phyloP scores from a whole-genome alignment of 2,888 invertebrate species.

The Microchrysa polita region DNA sequence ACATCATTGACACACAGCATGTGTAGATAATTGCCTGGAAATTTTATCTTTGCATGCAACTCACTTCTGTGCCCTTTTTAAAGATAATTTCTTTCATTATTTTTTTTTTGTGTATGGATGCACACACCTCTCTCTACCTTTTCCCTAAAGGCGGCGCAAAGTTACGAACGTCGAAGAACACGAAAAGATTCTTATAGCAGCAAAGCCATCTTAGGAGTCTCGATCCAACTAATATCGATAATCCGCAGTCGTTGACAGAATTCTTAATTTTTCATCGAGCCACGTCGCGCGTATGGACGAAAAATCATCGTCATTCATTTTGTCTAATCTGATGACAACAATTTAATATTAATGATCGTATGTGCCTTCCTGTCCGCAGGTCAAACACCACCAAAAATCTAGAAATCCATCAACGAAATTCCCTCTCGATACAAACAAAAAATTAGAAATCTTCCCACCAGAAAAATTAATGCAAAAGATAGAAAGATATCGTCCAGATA shows the following conservation, averaged over 20 bases:
- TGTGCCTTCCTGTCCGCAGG: background rate
- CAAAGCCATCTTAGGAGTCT: background rate
- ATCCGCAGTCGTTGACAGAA: slow-evolving; percentile 30
- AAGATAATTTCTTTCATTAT: background rate
- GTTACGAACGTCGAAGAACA: background rate
- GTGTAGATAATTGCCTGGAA: background rate
- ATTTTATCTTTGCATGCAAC: slow-evolving; percentile 35
- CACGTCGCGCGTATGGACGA: background rate
- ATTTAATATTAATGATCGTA: slow-evolving; percentile 35
- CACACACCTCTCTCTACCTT: too few relatives aligned
- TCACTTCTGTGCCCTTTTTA: slow-evolving; percentile 1
- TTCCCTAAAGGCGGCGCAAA: too few relatives aligned
- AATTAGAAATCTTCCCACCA: slow-evolving; percentile 10
- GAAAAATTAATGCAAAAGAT: slow-evolving; percentile 7
- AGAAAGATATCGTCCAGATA: too few relatives aligned
- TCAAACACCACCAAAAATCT: too few relatives aligned
- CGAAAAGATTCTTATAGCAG: slow-evolving; percentile 7
- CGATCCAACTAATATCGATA: too few relatives aligned
- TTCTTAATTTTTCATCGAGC: slow-evolving; percentile 20
- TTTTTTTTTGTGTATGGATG: too few relatives aligned
- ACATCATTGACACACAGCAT: background rate
- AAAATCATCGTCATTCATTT: background rate
- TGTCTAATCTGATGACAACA: slow-evolving; percentile 4
- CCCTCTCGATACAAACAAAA: background rate
- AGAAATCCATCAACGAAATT: background rate